A percentile compares a stretch with the other conserved stretches of the same genome.
These are phyloP conservation scores for Horisme vitalbata DNA, from an alignment of 2,888 invertebrate genomes.

Conservation along the genomic window DNA sequence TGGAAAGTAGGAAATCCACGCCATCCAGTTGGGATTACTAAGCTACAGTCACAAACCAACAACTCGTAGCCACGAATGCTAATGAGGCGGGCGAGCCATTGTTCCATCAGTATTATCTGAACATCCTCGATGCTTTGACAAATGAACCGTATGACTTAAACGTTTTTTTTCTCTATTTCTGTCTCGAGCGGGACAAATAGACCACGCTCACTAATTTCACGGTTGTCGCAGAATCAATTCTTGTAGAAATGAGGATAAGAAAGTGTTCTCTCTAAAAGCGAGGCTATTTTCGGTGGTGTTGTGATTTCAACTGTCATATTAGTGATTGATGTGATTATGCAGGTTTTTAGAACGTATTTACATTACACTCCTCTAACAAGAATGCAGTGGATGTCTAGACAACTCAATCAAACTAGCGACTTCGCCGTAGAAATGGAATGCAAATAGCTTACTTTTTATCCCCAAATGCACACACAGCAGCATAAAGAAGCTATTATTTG, in stretches of 20 bases:
- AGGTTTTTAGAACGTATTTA: no score
- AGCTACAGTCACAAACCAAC: conserved; percentile 4
- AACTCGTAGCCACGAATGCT: conserved; percentile 13
- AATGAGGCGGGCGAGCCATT: conserved; percentile 29
- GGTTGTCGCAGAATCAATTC: conserved; percentile 1
- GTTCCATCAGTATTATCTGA: conserved; percentile 15
- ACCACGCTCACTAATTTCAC: conserved; percentile 7
- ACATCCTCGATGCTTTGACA: conserved; percentile 13
- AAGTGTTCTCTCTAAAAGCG: no score
- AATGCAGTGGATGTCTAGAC: background rate
- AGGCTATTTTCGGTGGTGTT: background rate
- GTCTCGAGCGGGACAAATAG: conserved; percentile 9
- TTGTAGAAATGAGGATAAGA: background rate
- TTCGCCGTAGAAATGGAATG: background rate
- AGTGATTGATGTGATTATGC: background rate
- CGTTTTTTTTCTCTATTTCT: conserved; percentile 9
- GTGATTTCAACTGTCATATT: background rate
- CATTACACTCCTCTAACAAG: no score
- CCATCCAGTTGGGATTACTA: no score
- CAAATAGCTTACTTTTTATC: conserved; percentile 5
- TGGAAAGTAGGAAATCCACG: no score
- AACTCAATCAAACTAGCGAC: background rate
- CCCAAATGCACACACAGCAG: conserved; percentile 2
- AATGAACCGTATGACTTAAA: conserved; percentile 13
- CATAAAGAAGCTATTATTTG: no score